Percentiles rank a stretch among this genome's conserved stretches.
These are phyloP conservation scores for Cotesia glomerata DNA, from an alignment of 1,140 invertebrate genomes.

Conservation along the genomic window DNA sequence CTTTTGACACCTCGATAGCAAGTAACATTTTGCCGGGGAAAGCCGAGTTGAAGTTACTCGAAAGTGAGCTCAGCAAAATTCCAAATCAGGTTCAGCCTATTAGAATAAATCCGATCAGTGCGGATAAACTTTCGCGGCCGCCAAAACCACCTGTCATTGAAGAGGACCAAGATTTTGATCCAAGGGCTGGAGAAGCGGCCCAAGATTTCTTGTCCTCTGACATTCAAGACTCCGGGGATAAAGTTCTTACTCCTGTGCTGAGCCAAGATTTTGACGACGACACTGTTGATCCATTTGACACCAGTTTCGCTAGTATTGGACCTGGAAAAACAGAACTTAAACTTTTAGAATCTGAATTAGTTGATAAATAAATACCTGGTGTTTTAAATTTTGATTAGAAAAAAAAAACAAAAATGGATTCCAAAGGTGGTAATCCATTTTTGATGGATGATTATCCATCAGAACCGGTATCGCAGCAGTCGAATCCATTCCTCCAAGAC, in stretches of 20 bases:
- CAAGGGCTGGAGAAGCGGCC: conserved; percentile 46
- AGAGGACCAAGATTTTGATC: conserved; percentile 53
- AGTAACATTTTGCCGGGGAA: conserved; percentile 76
- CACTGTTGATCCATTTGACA: conserved; percentile 72
- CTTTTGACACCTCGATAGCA: conserved; percentile 82
- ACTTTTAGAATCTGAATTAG: conserved; percentile 67
- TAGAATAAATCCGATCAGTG: conserved; percentile 40
- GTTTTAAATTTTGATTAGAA: background rate
- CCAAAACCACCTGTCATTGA: conserved; percentile 33
- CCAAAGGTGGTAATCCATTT: conserved; percentile 74
- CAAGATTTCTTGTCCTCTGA: conserved; percentile 51
- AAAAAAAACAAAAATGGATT: conserved; percentile 64
- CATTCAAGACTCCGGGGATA: conserved; percentile 46
- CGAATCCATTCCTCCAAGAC: conserved; percentile 78
- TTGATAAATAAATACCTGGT: conserved; percentile 36
- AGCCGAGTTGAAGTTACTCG: conserved; percentile 77
- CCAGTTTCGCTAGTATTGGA: conserved; percentile 67
- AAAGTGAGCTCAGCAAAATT: conserved; percentile 71
- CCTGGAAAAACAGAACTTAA: conserved; percentile 69
- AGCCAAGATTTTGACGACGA: conserved; percentile 46
- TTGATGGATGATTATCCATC: conserved; percentile 71
- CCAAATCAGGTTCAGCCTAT: conserved; percentile 38
- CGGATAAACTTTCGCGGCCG: conserved; percentile 24
- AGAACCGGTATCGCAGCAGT: conserved; percentile 55
- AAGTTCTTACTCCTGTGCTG: conserved; percentile 59